Evolutionary conservation across 2,888 invertebrate genomes (phyloP).

Genomic region (Omphaloscelis lunosa): DNA sequence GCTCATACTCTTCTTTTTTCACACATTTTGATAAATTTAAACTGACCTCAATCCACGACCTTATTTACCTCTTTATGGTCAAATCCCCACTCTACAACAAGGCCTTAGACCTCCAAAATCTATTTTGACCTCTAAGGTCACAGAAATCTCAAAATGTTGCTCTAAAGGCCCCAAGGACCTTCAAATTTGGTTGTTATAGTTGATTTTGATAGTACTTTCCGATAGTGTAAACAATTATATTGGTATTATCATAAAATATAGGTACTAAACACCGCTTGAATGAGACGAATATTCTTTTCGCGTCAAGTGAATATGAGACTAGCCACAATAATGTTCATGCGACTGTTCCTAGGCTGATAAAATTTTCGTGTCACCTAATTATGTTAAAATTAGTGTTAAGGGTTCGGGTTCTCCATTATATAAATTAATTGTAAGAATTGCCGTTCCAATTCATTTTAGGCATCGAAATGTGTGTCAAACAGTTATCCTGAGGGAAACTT

Average conservation of each 20-base stretch:
- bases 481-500: constrained; percentile 94
- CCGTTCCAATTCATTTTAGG: not conserved
- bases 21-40: constrained; percentile 29
- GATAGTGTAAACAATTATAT: constrained; percentile 22
- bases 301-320: not conserved
- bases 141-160: constrained; percentile 14
- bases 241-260: not conserved
- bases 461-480: constrained; percentile 62
- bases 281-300: not conserved
- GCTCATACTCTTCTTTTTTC: not conserved
- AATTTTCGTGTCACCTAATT: not conserved
- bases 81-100: constrained; percentile 11
- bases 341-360: not conserved
- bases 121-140: constrained; percentile 47
- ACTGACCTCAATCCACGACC: constrained; percentile 36
- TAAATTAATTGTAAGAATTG: not conserved
- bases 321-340: not conserved
- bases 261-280: not conserved
- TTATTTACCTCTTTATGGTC: constrained; percentile 18
- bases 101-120: constrained; percentile 24
- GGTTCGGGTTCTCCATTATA: not conserved
- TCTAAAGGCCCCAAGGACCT: constrained; percentile 3
- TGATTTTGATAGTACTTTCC: constrained; percentile 16
- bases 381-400: not conserved
- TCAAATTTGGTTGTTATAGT: constrained; percentile 9